Evolutionary conservation across 1,140 invertebrate genomes (phyloP), one percentile per base, ranked within the genome.

Genomic region (Brachionus plicatilis): DNA sequence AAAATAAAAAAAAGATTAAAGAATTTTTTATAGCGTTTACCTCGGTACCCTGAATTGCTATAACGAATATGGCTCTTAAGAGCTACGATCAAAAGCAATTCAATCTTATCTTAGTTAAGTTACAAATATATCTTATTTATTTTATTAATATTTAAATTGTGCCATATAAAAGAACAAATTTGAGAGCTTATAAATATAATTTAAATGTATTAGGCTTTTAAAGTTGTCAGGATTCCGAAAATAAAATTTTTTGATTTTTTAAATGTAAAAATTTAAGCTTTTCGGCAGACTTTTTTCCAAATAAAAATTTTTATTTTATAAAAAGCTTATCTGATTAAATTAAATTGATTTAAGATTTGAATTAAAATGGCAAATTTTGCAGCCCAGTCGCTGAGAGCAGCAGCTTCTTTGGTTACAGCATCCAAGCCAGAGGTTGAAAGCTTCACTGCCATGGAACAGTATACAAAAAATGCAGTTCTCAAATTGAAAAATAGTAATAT

Each of bases 401-500:
- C 79, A 12, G 60, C 79, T 12, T 12, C 79, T 3, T 47, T 82
- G 27, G 29, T 82, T 5, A 41, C 53, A 47, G n/a, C 53, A 14
- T 65, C 53, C n/a, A 65, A 56, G 53, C 27, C 29, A 65, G 65
- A 68, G 20, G 24, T 29, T 50, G 72, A 76, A 50, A 50, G 43
- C 3, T 50, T 76, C 11, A 65, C 79, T 9, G 79, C 79, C 24
- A 45, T 82, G 24, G 41, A 60, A 60, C 33, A 43, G 20, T 82
- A 45, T 29, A 82, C 79, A 47, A 82, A 82, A 68, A 82, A 60
- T 65, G 53, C 79, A 12, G 65, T 82, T n/a, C 17, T 82, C 8
- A 65, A 82, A 65, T 14, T 82, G 41, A 82, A 82, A 68, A 82
- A 60, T 33, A 82, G 53, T 37, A 82, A 82, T 45, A 20, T 45